Conservation (phyloP, 2,888 invertebrate genomes). For the Neoaliturus tenellus region DNA sequence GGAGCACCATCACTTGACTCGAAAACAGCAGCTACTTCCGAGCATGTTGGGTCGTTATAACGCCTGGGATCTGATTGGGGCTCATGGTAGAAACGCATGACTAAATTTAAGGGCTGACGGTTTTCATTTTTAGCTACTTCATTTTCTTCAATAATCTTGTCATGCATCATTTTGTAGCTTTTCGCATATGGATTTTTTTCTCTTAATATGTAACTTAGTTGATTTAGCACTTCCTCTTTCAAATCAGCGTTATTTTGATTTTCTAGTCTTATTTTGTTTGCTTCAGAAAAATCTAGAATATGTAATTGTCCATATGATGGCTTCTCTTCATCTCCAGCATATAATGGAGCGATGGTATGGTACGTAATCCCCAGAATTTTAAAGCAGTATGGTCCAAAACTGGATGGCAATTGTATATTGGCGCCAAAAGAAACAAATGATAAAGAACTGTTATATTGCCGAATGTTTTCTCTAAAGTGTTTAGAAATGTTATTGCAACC, state of each 20-base stretch:
- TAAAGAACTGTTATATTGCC: background rate
- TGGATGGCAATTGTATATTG: background rate
- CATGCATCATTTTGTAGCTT: background rate
- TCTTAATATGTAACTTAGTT: background rate
- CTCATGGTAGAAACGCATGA: conserved; percentile 30
- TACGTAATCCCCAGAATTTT: background rate
- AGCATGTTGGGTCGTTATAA: conserved; percentile 12
- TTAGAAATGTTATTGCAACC: background rate
- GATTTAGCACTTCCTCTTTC: background rate
- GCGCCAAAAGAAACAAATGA: background rate
- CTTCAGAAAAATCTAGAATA: background rate
- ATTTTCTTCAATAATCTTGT: background rate
- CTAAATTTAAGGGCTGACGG: background rate
- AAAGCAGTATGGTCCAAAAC: background rate
- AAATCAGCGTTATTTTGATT: background rate
- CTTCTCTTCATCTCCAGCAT: background rate
- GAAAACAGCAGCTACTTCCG: conserved; percentile 52
- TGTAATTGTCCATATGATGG: background rate
- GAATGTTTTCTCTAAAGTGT: background rate
- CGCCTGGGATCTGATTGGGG: conserved; percentile 22
- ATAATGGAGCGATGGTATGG: background rate
- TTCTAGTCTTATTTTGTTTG: background rate
- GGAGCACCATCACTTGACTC: conserved; percentile 49
- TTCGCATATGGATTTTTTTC: background rate
- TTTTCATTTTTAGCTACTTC: background rate